Evolutionary conservation across 2,113 vertebrate genomes (phyloP), one percentile per base, ranked within the genome.

Genomic region (Corythoichthys haematopterus): DNA sequence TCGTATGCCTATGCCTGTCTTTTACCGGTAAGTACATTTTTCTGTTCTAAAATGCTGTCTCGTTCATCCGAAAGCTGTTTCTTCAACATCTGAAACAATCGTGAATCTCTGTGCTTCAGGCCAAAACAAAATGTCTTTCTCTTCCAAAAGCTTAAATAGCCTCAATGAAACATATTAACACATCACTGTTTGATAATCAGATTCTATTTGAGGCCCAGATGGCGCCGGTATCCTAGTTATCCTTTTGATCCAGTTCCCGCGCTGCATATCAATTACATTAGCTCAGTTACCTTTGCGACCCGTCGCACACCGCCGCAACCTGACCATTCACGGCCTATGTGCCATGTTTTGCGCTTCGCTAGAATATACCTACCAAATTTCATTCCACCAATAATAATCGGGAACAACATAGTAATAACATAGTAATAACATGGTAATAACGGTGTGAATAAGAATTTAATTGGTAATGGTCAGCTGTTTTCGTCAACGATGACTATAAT

Each of bases 281-380:
- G 80, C 86, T 86, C 81, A 80, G 82, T 79, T 82, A 86, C 86
- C 84, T 87, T 88, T 85, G 72, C 81, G 80, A 66, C 72, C 72
- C 75, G 56, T 66, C 68, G 9, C 45, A 68, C 77, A 57, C 61
- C 65, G 65, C 1, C 52, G 69, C 60, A 84, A 80, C 82, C 82
- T 80, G 10, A 9, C 57, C 15, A 70, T 67, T 63, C 53, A 69
- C 20, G 20, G 20, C 20, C 20, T 28, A 28, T 28, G 20, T 28
- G 20, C 20, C 20, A 28, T 28, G 20, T 28, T 28, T 28, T 28
- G 20, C 20, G 20, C 20, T 28, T 28, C 20, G 20, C 20, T 28
- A 28, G 20, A 28, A 28, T 28, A 28, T 28, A 28, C 20, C 20
- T 28, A 28, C 20, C 20, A 28, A 28, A 28, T 28, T 28, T 28